These are phyloP conservation scores for Chorisops tibialis DNA, from an alignment of 2,888 invertebrate species.

Conservation along the genomic window DNA sequence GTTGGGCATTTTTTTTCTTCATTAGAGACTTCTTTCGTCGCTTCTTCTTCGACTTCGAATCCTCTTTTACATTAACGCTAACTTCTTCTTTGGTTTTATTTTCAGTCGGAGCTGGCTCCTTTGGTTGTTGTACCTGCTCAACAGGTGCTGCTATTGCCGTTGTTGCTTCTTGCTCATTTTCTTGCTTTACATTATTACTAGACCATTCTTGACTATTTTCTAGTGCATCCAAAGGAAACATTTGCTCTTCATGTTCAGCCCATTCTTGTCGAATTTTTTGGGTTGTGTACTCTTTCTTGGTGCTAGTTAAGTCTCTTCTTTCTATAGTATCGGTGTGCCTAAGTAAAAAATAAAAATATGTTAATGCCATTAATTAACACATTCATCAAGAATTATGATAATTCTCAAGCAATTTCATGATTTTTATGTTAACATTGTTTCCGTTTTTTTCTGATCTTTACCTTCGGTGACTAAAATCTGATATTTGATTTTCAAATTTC, in stretches of 20 bases:
- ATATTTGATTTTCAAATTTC: conserved; percentile 64
- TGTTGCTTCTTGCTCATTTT: conserved; percentile 4
- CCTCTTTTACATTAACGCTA: conserved; percentile 55
- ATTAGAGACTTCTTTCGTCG: conserved; percentile 74
- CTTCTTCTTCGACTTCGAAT: conserved; percentile 62
- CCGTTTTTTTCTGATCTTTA: conserved; percentile 33
- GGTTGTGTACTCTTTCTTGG: conserved; percentile 50
- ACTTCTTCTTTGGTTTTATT: conserved; percentile 26
- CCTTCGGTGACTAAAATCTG: conserved; percentile 56
- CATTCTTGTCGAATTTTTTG: conserved; percentile 52
- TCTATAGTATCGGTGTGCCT: conserved; percentile 59
- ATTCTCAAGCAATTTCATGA: not conserved
- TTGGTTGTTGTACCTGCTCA: conserved; percentile 19
- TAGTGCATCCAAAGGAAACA: conserved; percentile 43
- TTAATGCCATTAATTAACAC: no score
- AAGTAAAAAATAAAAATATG: no score
- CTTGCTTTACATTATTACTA: conserved; percentile 36
- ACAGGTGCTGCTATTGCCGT: no score
- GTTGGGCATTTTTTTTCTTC: conserved; percentile 73
- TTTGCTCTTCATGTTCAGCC: conserved; percentile 50
- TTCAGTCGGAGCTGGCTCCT: conserved; percentile 5
- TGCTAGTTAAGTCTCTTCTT: conserved; percentile 44
- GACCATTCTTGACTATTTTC: conserved; percentile 41
- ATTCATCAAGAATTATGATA: not conserved
- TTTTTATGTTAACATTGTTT: not conserved